These are phyloP conservation scores for Schizaphis graminum DNA, from an alignment of 2,888 invertebrate genomes.

Conservation along the genomic window DNA sequence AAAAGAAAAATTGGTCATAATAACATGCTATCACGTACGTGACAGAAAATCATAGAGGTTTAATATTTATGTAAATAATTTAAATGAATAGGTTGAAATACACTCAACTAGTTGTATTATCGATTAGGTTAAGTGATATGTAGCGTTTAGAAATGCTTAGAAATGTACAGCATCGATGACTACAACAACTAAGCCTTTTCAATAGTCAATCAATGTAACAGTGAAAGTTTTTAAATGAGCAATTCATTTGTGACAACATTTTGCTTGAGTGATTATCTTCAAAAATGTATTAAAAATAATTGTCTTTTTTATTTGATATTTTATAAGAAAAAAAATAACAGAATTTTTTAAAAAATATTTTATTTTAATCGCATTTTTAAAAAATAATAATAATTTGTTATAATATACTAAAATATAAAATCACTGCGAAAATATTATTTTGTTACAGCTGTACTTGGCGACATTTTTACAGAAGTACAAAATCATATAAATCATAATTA, in stretches of 20 bases:
- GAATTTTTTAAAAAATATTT: background rate
- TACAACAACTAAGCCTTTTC: background rate
- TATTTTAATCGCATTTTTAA: background rate
- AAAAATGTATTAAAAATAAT: background rate
- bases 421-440: background rate
- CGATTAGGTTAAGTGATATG: too few species aligned
- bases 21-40: background rate
- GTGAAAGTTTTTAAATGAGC: background rate
- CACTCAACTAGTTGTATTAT: background rate
- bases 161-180: background rate
- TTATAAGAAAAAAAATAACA: background rate
- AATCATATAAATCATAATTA: background rate
- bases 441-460: constrained; percentile 19
- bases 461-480: constrained; percentile 34
- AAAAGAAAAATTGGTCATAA: background rate
- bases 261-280: background rate
- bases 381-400: background rate
- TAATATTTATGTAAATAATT: background rate
- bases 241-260: background rate
- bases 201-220: background rate
- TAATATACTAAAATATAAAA: background rate
- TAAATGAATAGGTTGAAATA: background rate
- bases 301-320: background rate
- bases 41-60: background rate
- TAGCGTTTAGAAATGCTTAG: background rate